Evolutionary conservation across 2,113 vertebrate species (phyloP).

Genomic region (Verasper variegatus): DNA sequence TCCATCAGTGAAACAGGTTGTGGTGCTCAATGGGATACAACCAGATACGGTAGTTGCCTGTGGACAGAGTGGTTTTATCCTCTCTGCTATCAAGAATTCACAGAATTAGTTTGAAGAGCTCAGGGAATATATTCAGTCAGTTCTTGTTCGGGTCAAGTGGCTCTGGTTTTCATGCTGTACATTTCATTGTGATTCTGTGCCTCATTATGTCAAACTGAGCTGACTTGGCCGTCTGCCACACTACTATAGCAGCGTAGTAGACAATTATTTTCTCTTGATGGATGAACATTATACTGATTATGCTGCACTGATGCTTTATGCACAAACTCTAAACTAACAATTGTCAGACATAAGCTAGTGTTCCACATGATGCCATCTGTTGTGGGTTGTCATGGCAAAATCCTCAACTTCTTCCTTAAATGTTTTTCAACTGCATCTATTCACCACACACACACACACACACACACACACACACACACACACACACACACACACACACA

Average conservation of each 20-base stretch:
- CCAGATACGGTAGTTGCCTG: background rate
- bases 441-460: too few relatives aligned
- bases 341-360: background rate
- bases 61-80: background rate
- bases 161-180: background rate
- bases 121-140: background rate
- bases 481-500: too few relatives aligned
- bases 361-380: background rate
- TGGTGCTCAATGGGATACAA: conserved; percentile 1
- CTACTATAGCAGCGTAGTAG: conserved; percentile 2
- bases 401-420: conserved; percentile 16
- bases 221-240: conserved; percentile 1
- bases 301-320: background rate
- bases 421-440: conserved; percentile 19
- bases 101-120: conserved; percentile 1
- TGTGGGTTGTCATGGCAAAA: conserved; percentile 16
- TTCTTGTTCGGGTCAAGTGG: background rate
- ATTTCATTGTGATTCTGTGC: conserved; percentile 2
- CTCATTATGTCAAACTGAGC: conserved; percentile 16
- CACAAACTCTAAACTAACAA: background rate
- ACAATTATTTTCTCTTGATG: conserved; percentile 5
- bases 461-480: too few relatives aligned
- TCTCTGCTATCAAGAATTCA: background rate
- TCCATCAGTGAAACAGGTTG: background rate
- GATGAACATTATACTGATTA: background rate